Evolutionary conservation across 2,113 vertebrate species (phyloP).

Genomic region (Dermatemys mawii): DNA sequence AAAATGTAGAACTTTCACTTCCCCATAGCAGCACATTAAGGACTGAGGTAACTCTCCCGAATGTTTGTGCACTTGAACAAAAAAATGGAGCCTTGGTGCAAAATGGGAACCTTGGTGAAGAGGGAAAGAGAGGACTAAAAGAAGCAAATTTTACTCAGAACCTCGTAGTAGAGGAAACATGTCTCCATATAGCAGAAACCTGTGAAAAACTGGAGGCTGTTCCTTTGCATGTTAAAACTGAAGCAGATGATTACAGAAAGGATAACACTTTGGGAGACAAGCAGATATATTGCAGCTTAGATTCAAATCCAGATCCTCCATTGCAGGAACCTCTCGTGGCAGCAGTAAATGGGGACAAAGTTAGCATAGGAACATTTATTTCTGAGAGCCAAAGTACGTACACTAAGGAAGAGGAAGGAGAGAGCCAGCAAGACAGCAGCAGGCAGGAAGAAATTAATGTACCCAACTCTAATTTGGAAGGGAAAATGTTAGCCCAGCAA

Average conservation of each 20-base stretch:
- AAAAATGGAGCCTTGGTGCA: neutral
- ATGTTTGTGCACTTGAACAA: neutral
- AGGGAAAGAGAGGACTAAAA: neutral
- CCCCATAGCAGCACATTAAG: neutral
- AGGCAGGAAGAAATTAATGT: neutral
- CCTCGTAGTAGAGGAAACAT: neutral
- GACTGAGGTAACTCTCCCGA: conserved; percentile 19
- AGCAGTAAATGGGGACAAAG: conserved; percentile 1
- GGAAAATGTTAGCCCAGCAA: conserved; percentile 7
- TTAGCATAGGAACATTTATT: neutral
- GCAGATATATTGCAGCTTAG: neutral
- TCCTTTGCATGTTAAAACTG: neutral
- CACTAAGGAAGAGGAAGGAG: conserved; percentile 5
- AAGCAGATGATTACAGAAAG: conserved; percentile 14
- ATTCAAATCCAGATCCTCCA: neutral
- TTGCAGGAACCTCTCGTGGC: conserved; percentile 17
- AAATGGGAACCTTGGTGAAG: neutral
- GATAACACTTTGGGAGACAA: neutral
- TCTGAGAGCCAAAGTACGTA: conserved; percentile 31
- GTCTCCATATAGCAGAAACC: neutral
- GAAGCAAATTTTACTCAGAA: neutral
- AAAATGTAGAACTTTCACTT: conserved; percentile 6
- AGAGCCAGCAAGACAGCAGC: neutral
- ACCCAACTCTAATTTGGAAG: neutral
- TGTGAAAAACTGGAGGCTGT: neutral